Conservation (phyloP, 2,888 invertebrate genomes). For the Mystacides longicornis region DNA sequence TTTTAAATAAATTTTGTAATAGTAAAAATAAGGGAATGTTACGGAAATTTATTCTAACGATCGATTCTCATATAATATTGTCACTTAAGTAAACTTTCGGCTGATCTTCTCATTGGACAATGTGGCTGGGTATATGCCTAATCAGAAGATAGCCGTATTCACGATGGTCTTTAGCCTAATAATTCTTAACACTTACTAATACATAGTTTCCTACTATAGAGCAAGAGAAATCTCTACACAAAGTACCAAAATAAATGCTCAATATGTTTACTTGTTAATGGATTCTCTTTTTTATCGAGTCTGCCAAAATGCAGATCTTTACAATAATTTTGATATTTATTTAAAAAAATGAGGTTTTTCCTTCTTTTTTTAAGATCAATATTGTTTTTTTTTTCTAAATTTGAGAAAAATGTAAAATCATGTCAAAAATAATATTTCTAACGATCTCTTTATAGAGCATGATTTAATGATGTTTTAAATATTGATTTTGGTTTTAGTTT, state of each 20-base stretch:
- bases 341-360: no score
- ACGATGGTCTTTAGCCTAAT: neutral
- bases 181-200: neutral
- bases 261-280: no score
- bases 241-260: slow-evolving; percentile 6
- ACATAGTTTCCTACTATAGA: neutral
- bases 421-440: no score
- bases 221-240: neutral
- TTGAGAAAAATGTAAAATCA: no score
- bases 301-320: no score
- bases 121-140: slow-evolving; percentile 69
- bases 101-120: slow-evolving; percentile 55
- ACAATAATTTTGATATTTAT: no score
- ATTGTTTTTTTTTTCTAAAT: no score
- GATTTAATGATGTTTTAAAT: no score
- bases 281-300: no score
- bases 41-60: slow-evolving; percentile 3
- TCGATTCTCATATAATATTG: slow-evolving; percentile 16
- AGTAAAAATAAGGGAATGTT: slow-evolving; percentile 3
- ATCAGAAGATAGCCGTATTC: slow-evolving; percentile 53
- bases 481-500: no score
- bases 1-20: slow-evolving; percentile 4
- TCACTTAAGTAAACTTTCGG: slow-evolving; percentile 25
- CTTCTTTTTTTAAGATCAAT: no score
- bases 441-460: no score